Percentiles rank a stretch among this genome's conserved stretches.
These are phyloP conservation scores for Anarrhichthys ocellatus DNA, from an alignment of 2,113 vertebrate species.

Conservation along the genomic window DNA sequence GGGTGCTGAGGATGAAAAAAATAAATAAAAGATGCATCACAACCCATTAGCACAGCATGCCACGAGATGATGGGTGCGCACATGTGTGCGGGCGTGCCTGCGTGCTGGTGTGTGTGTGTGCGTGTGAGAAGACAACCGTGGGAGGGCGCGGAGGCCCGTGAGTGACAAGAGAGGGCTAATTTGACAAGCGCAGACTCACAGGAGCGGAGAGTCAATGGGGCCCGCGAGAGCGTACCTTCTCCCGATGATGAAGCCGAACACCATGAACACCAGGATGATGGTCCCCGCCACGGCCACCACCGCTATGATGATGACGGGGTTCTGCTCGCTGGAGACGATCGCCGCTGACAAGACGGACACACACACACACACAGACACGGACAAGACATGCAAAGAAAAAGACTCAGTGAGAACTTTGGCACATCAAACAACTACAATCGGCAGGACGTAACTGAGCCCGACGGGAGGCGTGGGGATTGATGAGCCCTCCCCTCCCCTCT, in stretches of 20 bases:
- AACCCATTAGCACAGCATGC: slow-evolving; percentile 77
- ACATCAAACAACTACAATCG: slow-evolving; percentile 49
- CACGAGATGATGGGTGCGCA: slow-evolving; percentile 68
- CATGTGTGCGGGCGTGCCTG: slow-evolving; percentile 30
- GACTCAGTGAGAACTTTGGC: slow-evolving; percentile 41
- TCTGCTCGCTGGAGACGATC: slow-evolving; percentile 96
- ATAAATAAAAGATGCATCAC: slow-evolving; percentile 51
- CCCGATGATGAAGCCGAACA: slow-evolving; percentile 99
- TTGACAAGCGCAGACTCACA: slow-evolving; percentile 85
- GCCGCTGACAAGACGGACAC: slow-evolving; percentile 84
- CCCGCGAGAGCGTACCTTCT: slow-evolving; percentile 93
- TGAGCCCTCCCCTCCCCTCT: slow-evolving; percentile 42
- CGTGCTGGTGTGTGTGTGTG: slow-evolving; percentile 1
- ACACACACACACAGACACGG: slow-evolving; percentile 23
- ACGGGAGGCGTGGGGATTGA: slow-evolving; percentile 60
- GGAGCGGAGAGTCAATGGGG: slow-evolving; percentile 86
- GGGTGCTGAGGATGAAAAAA: background rate
- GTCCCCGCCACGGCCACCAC: slow-evolving; percentile 98
- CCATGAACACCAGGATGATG: slow-evolving; percentile 99
- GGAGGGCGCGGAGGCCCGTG: slow-evolving; percentile 68
- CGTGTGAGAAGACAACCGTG: slow-evolving; percentile 49
- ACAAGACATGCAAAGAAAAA: slow-evolving; percentile 38
- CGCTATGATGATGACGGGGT: slow-evolving; percentile 98
- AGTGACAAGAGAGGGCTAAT: slow-evolving; percentile 82
- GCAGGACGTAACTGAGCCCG: slow-evolving; percentile 57